Evolutionary conservation across 2,797 vertebrate genomes (phyloP).

Genomic region (Chromis chromis): DNA sequence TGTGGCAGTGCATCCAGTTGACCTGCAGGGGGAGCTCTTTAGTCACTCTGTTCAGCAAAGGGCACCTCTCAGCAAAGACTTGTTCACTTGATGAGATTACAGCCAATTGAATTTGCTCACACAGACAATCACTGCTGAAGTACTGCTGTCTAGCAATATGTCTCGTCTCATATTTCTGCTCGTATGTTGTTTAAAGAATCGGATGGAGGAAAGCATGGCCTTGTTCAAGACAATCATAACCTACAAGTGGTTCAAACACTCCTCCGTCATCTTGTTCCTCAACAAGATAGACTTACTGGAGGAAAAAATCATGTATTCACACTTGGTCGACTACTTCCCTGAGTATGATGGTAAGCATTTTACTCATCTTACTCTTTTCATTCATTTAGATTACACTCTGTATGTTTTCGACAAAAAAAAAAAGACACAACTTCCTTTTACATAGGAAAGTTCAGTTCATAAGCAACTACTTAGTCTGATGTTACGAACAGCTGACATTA

Average conservation of each 20-base stretch:
- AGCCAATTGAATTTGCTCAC: slow-evolving; percentile 57
- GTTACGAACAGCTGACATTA: background rate
- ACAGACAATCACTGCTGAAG: slow-evolving; percentile 34
- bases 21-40: slow-evolving; percentile 82
- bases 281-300: slow-evolving; percentile 85
- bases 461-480: background rate
- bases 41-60: slow-evolving; percentile 63
- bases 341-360: slow-evolving; percentile 81
- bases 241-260: slow-evolving; percentile 81
- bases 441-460: background rate
- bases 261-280: slow-evolving; percentile 84
- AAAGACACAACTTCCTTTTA: background rate
- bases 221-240: slow-evolving; percentile 84
- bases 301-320: slow-evolving; percentile 85
- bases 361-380: background rate
- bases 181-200: slow-evolving; percentile 71
- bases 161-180: slow-evolving; percentile 26
- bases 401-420: background rate
- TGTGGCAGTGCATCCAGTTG: slow-evolving; percentile 43
- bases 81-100: slow-evolving; percentile 51
- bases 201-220: slow-evolving; percentile 86
- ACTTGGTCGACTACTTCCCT: slow-evolving; percentile 86
- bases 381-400: background rate
- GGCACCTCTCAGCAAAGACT: slow-evolving; percentile 37
- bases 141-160: slow-evolving; percentile 16